A percentile compares a stretch with the other conserved stretches of the same genome.
Evolutionary conservation across 1,140 invertebrate genomes (phyloP).

Genomic region (Adoxophyes honmai): DNA sequence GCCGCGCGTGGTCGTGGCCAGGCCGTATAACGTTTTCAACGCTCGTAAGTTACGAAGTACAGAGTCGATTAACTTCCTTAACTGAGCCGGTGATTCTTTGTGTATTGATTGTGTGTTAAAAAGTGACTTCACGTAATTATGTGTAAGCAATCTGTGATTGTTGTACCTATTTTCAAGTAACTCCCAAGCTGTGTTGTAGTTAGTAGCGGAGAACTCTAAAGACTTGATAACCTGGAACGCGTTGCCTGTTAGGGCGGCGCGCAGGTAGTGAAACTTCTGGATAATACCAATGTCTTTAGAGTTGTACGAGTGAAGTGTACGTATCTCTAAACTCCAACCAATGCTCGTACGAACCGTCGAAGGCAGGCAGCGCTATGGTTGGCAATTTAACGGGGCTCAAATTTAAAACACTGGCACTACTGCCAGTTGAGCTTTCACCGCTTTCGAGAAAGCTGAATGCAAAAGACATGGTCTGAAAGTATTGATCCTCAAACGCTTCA

Average conservation of each 20-base stretch:
- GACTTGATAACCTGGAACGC: constrained; percentile 29
- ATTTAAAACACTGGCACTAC: too few relatives aligned
- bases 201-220: constrained; percentile 19
- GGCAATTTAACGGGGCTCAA: constrained; percentile 21
- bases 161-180: constrained; percentile 7
- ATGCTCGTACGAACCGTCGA: constrained; percentile 23
- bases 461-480: too few relatives aligned
- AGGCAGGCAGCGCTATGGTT: constrained; percentile 24
- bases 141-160: not conserved
- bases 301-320: constrained; percentile 32
- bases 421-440: too few relatives aligned
- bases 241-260: too few relatives aligned
- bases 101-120: constrained; percentile 1
- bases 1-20: too few relatives aligned
- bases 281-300: constrained; percentile 21
- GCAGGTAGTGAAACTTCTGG: too few relatives aligned
- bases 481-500: too few relatives aligned
- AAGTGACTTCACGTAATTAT: constrained; percentile 5
- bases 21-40: constrained; percentile 3
- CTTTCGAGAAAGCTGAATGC: too few relatives aligned
- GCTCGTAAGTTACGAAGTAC: constrained; percentile 12
- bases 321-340: too few relatives aligned
- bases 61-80: constrained; percentile 10
- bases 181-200: constrained; percentile 10
- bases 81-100: constrained; percentile 17